phyloP scores from a whole-genome alignment of 2,797 vertebrate genomes.

The Nasua narica region DNA sequence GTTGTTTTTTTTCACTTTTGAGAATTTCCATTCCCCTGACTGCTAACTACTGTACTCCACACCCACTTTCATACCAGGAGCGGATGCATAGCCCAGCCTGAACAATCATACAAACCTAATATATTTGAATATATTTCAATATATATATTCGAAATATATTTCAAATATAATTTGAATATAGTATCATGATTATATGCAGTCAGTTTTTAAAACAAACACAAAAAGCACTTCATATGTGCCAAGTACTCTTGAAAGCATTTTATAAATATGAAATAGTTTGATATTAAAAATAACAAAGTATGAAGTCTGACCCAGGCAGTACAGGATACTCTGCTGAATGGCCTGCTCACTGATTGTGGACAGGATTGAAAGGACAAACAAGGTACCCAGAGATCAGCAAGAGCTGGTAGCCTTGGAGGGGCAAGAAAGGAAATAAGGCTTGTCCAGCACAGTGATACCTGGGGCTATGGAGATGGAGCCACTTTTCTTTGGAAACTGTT shows the following conservation, averaged over 20 bases:
- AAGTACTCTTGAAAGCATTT: background rate
- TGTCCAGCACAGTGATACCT: fast-evolving
- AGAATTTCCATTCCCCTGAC: background rate
- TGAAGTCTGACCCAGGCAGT: background rate
- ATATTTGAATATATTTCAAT: no score
- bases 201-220: background rate
- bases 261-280: background rate
- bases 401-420: background rate
- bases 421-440: background rate
- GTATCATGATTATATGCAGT: background rate
- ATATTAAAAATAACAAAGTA: background rate
- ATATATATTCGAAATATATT: no score
- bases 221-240: background rate
- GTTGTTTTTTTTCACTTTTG: background rate
- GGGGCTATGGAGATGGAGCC: background rate
- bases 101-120: background rate
- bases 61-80: background rate
- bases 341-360: background rate
- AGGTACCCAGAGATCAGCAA: background rate
- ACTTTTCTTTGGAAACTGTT: background rate
- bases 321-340: background rate
- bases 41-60: background rate
- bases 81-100: background rate
- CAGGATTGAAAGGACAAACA: background rate
- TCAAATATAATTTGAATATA: background rate